Evolutionary conservation across 1,140 invertebrate genomes (phyloP).

Genomic region (Zaprionus vittiger): DNA sequence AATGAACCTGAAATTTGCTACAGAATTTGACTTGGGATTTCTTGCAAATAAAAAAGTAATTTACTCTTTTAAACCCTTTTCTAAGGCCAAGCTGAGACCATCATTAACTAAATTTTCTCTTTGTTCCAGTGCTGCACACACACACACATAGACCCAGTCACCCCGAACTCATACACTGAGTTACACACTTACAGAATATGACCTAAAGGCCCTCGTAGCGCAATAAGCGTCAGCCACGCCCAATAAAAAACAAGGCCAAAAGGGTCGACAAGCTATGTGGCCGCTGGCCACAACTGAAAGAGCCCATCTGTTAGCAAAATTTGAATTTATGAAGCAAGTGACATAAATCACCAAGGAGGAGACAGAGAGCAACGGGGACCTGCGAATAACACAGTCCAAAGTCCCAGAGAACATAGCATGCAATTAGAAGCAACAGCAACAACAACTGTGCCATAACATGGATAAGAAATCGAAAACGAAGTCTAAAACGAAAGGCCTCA

Average conservation of each 20-base stretch:
- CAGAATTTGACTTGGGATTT: conserved; percentile 1
- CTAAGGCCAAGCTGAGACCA: neutral
- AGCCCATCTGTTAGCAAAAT: conserved; percentile 40
- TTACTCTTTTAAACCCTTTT: conserved; percentile 9
- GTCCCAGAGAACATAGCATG: conserved; percentile 35
- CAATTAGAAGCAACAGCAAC: conserved; percentile 40
- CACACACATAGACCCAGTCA: neutral
- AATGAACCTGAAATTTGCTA: conserved; percentile 9
- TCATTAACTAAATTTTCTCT: conserved; percentile 20
- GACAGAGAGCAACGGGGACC: neutral
- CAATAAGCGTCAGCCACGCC: conserved; percentile 3
- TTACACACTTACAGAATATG: conserved; percentile 19
- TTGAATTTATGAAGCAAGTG: conserved; percentile 41
- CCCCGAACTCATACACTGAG: neutral
- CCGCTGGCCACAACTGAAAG: conserved; percentile 14
- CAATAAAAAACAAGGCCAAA: conserved; percentile 23
- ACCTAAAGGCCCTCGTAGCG: conserved; percentile 15
- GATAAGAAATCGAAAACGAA: conserved; percentile 62
- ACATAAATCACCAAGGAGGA: conserved; percentile 45
- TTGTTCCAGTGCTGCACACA: neutral
- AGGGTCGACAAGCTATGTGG: conserved; percentile 31
- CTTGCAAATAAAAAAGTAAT: conserved; percentile 3
- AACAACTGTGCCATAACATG: conserved; percentile 46
- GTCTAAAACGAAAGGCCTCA: conserved; percentile 63
- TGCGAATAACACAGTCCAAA: neutral